phyloP scores from a whole-genome alignment of 2,888 invertebrate genomes.

The Cerastis rubricosa region DNA sequence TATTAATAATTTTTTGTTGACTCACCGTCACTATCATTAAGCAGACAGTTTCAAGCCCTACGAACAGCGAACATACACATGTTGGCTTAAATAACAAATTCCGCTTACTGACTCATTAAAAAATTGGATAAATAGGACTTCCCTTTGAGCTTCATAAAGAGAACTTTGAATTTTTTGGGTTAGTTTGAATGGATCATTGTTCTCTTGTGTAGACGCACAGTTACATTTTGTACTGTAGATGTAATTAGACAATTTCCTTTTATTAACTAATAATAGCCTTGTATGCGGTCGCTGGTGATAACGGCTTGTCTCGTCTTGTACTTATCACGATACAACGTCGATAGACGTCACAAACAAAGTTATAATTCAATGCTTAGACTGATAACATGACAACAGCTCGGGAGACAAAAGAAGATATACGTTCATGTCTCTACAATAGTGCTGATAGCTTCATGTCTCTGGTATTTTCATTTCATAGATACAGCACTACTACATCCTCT shows the following conservation, averaged over 20 bases:
- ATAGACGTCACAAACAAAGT: conserved; percentile 73
- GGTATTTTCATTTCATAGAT: conserved; percentile 14
- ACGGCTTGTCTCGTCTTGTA: conserved; percentile 63
- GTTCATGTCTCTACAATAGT: conserved; percentile 5
- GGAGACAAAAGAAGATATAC: conserved; percentile 68
- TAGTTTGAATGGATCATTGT: conserved; percentile 47
- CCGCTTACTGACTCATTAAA: conserved; percentile 65
- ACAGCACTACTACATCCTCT: background rate
- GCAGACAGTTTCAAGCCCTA: conserved; percentile 57
- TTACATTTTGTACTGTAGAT: conserved; percentile 7
- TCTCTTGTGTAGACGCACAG: conserved; percentile 16
- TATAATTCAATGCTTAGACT: conserved; percentile 72
- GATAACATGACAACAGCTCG: conserved; percentile 68
- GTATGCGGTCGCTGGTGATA: conserved; percentile 74
- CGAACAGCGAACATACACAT: conserved; percentile 57
- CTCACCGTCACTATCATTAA: conserved; percentile 62
- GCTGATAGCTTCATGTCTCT: conserved; percentile 14
- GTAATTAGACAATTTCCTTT: conserved; percentile 43
- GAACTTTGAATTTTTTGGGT: conserved; percentile 44
- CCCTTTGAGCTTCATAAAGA: conserved; percentile 62
- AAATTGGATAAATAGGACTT: conserved; percentile 65
- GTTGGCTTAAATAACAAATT: conserved; percentile 66
- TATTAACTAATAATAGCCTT: conserved; percentile 63
- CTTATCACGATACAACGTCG: conserved; percentile 56
- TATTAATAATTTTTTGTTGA: conserved; percentile 62